A percentile compares a stretch with the other conserved stretches of the same genome.
These are phyloP conservation scores for Thymelicus acteon DNA, from an alignment of 2,888 invertebrate genomes.

Conservation along the genomic window DNA sequence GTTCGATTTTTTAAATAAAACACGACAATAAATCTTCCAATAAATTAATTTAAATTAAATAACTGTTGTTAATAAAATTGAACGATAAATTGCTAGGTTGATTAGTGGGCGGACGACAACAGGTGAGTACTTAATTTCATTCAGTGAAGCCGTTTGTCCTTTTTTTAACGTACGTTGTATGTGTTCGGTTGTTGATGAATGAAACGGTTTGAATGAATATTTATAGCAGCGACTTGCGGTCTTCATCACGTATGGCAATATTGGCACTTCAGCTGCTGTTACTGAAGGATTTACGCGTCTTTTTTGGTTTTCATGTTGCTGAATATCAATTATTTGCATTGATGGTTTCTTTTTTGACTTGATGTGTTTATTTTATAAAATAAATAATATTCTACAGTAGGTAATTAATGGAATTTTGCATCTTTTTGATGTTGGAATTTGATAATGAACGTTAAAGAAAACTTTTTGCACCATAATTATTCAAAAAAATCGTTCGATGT, in stretches of 20 bases:
- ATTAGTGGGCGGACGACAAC: slow-evolving; percentile 24
- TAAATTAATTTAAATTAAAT: slow-evolving; percentile 10
- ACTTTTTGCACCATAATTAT: too few species aligned
- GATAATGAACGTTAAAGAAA: too few species aligned
- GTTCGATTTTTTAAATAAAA: slow-evolving; percentile 38
- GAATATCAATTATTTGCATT: neutral
- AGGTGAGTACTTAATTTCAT: slow-evolving; percentile 35
- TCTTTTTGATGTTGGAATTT: too few species aligned
- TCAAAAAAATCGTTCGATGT: too few species aligned
- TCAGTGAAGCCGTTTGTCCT: slow-evolving; percentile 18
- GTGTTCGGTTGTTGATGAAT: slow-evolving; percentile 24
- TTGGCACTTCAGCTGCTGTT: neutral
- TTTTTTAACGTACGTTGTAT: slow-evolving; percentile 24
- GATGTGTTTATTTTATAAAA: too few species aligned
- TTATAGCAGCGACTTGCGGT: slow-evolving; percentile 12
- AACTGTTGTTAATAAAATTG: slow-evolving; percentile 7
- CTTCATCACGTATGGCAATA: slow-evolving; percentile 3
- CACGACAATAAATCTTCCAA: slow-evolving; percentile 39
- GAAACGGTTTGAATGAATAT: slow-evolving; percentile 33
- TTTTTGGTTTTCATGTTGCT: neutral
- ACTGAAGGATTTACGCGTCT: slow-evolving; percentile 12
- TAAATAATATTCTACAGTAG: too few species aligned
- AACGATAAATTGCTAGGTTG: slow-evolving; percentile 2
- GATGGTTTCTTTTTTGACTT: too few species aligned
- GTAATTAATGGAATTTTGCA: too few species aligned